Evolutionary conservation across 2,113 vertebrate species (phyloP), one percentile per base, ranked within the genome.

Genomic region (Pimephales promelas): DNA sequence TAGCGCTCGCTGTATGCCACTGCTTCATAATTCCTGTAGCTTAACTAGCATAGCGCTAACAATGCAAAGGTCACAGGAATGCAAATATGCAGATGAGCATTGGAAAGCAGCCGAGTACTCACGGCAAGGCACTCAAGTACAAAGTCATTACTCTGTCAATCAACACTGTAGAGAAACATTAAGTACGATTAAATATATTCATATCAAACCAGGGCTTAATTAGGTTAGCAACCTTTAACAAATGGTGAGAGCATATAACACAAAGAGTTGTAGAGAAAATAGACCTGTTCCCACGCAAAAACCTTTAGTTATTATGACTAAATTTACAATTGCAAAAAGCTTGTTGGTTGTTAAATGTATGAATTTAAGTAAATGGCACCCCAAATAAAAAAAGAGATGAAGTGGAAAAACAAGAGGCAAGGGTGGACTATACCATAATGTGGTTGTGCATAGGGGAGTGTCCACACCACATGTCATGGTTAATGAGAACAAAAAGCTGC

Each of bases 381-480:
- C 34, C 9, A 22, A 20, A 40, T 68, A 20, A 36, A 34, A 34
- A 64, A 36, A 68, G 16, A 66, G 20, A 68, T 36, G 10, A 68
- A 40, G 10, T 68, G 20, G 18, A 68, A 40, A 40, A 40, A n/a
- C 9, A 10, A 40, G 36, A 68, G 18, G 64, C 20, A 68, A 68
- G 64, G 64, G 20, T 34, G 18, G 64, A 40, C 34, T 68, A 68
- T 40, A 68, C 64, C 64, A 68, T 40, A 40, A 68, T 49, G 43
- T 26, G n/a, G 13, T 18, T 49, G 45, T 49, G 24, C 43, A 73
- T 49, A 49, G 71, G 40, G 43, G 43, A 47, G 13, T 73, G 40
- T 49, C 45, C 16, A 73, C 13, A 73, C n/a, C 71, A 18, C 71
- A 73, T 54, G 52, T 54, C 52, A 54, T 73, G 64, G n/a, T 28